Percentiles rank a stretch among this genome's conserved stretches.
Conservation (phyloP, 2,113 vertebrate species). For the Phodopus roborovskii region DNA sequence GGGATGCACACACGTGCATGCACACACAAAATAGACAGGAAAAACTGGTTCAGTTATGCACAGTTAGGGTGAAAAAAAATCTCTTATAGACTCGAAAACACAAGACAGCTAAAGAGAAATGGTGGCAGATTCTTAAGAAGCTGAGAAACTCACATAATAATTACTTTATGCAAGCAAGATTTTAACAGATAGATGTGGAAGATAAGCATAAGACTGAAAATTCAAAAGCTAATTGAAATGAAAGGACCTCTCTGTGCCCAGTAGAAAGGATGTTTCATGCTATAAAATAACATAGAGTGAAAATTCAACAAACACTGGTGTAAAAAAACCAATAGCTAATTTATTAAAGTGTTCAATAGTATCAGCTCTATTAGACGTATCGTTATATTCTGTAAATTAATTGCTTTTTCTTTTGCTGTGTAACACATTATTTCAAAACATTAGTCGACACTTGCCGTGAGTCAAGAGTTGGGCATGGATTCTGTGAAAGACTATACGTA, state of each 20-base stretch:
- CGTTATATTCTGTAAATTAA: background rate
- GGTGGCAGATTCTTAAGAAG: background rate
- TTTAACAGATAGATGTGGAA: background rate
- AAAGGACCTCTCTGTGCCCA: background rate
- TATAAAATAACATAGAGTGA: background rate
- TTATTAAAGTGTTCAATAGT: background rate
- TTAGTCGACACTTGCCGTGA: background rate
- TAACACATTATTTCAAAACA: background rate
- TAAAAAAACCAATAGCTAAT: background rate
- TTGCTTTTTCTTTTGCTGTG: background rate
- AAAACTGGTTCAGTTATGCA: background rate
- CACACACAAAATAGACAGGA: background rate
- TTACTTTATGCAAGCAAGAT: background rate
- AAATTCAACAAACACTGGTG: background rate
- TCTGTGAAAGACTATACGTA: background rate
- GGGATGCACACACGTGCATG: too few species aligned
- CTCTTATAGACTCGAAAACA: background rate
- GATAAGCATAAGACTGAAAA: background rate
- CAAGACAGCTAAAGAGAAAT: background rate
- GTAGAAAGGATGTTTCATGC: background rate
- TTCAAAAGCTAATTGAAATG: background rate
- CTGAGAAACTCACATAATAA: background rate
- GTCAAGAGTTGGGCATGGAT: background rate
- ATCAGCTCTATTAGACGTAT: background rate
- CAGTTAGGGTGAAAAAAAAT: background rate